These are phyloP conservation scores for Novumbra hubbsi DNA, from an alignment of 2,797 vertebrate species.

Conservation along the genomic window DNA sequence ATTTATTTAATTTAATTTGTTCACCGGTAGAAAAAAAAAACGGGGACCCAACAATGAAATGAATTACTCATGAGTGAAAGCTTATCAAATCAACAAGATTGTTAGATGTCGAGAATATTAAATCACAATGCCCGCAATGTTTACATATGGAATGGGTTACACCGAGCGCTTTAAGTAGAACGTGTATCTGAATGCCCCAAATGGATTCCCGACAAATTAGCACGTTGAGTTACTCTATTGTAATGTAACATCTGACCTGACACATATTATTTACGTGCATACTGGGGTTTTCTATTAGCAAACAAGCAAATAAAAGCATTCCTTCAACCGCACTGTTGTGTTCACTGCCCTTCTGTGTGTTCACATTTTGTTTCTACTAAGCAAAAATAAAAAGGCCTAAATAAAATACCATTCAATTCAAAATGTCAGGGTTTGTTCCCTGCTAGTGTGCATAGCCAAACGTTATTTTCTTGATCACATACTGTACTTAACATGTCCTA, in stretches of 20 bases:
- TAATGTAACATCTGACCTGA: neutral
- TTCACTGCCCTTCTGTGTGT: too few species aligned
- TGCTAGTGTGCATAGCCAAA: too few species aligned
- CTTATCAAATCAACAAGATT: constrained; percentile 65
- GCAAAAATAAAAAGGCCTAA: too few species aligned
- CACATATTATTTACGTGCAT: neutral
- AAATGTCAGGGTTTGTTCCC: too few species aligned
- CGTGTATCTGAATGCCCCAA: constrained; percentile 35
- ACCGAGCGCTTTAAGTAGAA: constrained; percentile 54
- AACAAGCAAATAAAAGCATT: neutral
- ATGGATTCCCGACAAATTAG: constrained; percentile 50
- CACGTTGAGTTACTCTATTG: constrained; percentile 19
- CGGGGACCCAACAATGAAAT: constrained; percentile 64
- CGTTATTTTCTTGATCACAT: too few species aligned
- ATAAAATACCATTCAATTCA: too few species aligned
- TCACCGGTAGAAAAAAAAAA: constrained; percentile 55
- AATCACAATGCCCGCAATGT: constrained; percentile 56
- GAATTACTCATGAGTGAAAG: constrained; percentile 70
- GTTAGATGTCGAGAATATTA: constrained; percentile 64
- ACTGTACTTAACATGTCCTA: too few species aligned
- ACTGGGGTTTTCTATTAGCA: neutral
- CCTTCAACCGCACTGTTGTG: too few species aligned
- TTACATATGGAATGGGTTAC: constrained; percentile 46
- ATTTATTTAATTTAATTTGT: constrained; percentile 74
- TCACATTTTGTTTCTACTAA: too few species aligned